Evolutionary conservation across 2,888 invertebrate genomes (phyloP).

Genomic region (Calephelis perditalis): DNA sequence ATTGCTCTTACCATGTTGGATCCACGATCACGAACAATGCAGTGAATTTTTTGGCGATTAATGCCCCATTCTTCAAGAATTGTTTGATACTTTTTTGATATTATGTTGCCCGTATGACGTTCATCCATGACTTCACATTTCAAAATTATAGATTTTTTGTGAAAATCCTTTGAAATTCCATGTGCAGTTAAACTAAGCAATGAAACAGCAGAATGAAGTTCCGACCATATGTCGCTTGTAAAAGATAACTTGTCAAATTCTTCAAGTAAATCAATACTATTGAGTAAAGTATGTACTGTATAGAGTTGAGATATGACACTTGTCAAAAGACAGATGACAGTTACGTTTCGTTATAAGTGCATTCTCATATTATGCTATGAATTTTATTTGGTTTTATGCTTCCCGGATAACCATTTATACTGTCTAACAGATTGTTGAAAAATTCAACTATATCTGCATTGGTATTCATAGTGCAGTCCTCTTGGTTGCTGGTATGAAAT

Average conservation of each 20-base stretch:
- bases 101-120: not conserved
- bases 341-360: too few species aligned
- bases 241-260: not conserved
- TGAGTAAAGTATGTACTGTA: too few species aligned
- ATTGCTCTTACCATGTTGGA: not conserved
- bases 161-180: not conserved
- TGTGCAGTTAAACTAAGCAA: not conserved
- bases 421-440: slow-evolving; percentile 20
- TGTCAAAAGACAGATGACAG: too few species aligned
- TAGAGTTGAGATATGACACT: too few species aligned
- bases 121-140: not conserved
- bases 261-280: not conserved
- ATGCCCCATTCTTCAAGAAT: not conserved
- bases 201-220: not conserved
- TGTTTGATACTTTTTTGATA: not conserved
- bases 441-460: slow-evolving; percentile 17
- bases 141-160: not conserved
- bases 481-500: not conserved
- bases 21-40: not conserved
- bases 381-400: too few species aligned
- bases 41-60: not conserved
- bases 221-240: not conserved
- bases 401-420: slow-evolving; percentile 16
- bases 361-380: too few species aligned
- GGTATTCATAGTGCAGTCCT: slow-evolving; percentile 12